Evolutionary conservation across 2,113 vertebrate genomes (phyloP), one percentile per base, ranked within the genome.

Genomic region (Phrynocephalus versicolor): DNA sequence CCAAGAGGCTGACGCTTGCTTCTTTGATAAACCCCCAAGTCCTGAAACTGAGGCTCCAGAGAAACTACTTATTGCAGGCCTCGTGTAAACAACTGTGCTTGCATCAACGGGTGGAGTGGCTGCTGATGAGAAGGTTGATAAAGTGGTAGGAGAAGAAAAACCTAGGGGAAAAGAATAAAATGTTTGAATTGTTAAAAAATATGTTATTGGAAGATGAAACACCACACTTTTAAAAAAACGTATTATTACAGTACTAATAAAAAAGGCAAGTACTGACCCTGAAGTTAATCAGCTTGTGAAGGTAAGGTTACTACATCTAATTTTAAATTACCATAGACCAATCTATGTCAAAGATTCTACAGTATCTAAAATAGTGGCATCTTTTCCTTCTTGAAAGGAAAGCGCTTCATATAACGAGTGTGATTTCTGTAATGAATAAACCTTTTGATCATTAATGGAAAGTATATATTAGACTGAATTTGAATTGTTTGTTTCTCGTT

Each of bases 1-100:
- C 98, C 98, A 97, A 2, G 94, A 95, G 0, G 96, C 96, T 57
- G 96, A 91, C 6, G 94, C 85, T 79, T 97, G 91, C 89, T 97
- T 98, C 89, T 97, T 98, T 58, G 97, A 95, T 83, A 94, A 83
- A 83, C 97, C 95, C 82, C 95, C 96, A 80, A 97, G 95, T 39
- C 93, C 95, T 3, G 90, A 74, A 80, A 95, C 91, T 10, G 45
- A 51, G 76, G 95, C 89, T 78, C 96, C 92, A 81, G 95, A 94
- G 88, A 96, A 96, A 69, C 87, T 95, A 92, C 95, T 95, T 94
- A 95, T 96, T 92, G 93, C 95, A 75, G 94, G 95, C 87, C 95
- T 94, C 87, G 96, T 90, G 81, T 95, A 94, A 93, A 91, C 78
- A 69, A 90, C 91, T 39, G 94, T 91, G 89, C 92, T 97, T 86